A percentile compares a stretch with the other conserved stretches of the same genome.
Conservation (phyloP, 2,113 vertebrate genomes). For the Macroglossus sobrinus region DNA sequence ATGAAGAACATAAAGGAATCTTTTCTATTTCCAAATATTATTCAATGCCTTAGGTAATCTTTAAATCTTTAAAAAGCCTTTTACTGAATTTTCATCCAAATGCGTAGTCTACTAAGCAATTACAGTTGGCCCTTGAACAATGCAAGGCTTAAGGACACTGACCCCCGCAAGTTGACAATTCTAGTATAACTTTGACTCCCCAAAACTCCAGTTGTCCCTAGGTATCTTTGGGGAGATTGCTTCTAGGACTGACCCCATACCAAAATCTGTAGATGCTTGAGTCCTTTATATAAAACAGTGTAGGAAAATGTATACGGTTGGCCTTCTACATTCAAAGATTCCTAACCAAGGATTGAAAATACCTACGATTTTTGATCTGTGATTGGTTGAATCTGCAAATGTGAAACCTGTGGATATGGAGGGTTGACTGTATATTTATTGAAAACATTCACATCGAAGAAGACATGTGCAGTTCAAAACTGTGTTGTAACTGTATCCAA, state of each 20-base stretch:
- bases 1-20: not conserved
- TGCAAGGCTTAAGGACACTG: not conserved
- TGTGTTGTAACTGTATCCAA: not conserved
- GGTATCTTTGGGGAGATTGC: not conserved
- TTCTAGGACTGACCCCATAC: not conserved
- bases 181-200: not conserved
- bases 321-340: not conserved
- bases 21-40: not conserved
- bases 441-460: not conserved
- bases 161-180: not conserved
- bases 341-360: not conserved
- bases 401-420: not conserved
- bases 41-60: not conserved
- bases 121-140: not conserved
- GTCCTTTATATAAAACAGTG: not conserved
- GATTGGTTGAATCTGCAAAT: no score
- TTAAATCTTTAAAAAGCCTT: not conserved
- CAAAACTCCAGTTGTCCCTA: not conserved
- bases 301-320: not conserved
- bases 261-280: not conserved
- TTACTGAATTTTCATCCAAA: not conserved
- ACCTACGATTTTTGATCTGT: not conserved
- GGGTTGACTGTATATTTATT: not conserved
- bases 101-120: not conserved
- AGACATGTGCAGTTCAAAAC: not conserved